Conservation (phyloP, 2,113 vertebrate species). For the Sialia sialis region DNA sequence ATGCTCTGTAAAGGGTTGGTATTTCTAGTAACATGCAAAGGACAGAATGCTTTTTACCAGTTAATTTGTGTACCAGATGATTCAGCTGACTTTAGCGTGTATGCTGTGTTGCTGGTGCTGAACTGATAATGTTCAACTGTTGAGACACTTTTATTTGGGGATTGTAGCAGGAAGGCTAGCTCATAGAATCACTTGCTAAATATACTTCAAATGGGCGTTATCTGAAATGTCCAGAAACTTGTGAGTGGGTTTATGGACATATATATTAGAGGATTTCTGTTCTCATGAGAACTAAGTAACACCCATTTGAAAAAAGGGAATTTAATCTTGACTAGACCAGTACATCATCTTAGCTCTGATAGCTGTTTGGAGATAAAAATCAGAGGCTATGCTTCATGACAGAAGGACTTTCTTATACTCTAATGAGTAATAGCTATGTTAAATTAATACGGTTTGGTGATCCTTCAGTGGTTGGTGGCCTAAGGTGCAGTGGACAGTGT, state of each 20-base stretch:
- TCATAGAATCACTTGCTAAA: not conserved
- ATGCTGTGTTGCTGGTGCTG: not conserved
- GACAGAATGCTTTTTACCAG: not conserved
- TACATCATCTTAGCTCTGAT: not conserved
- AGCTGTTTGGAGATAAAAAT: not conserved
- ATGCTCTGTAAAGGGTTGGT: not conserved
- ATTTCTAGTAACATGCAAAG: not conserved
- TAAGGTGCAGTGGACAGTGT: not conserved
- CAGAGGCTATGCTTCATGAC: not conserved
- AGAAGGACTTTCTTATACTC: not conserved
- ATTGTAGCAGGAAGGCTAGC: not conserved
- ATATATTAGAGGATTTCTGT: not conserved
- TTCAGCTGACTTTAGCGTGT: not conserved
- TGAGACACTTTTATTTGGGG: not conserved
- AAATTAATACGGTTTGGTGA: not conserved
- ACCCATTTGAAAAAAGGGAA: not conserved
- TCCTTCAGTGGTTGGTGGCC: not conserved
- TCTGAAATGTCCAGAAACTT: not conserved
- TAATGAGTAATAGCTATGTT: not conserved
- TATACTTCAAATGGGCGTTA: not conserved
- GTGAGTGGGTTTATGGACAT: not conserved
- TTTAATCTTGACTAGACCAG: not conserved
- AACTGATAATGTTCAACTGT: not conserved
- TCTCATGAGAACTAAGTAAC: not conserved
- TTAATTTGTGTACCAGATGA: not conserved